Evolutionary conservation across 2,888 invertebrate species (phyloP).

Genomic region (Pyrrhosoma nymphula): DNA sequence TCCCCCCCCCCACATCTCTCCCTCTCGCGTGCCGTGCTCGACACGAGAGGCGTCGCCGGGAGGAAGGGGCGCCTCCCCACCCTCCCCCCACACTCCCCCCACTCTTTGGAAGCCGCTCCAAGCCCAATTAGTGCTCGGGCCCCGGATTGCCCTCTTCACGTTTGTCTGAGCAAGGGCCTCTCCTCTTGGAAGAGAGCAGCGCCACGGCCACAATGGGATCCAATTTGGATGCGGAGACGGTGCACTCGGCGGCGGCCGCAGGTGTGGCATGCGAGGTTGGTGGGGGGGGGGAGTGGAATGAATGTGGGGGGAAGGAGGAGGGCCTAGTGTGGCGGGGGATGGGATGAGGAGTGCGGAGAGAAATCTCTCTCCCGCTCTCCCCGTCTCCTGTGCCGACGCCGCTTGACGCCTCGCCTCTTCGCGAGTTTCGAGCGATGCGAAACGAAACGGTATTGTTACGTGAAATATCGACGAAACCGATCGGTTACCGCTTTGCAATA

Average conservation of each 20-base stretch:
- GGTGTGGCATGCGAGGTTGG: not conserved
- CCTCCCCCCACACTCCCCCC: no score
- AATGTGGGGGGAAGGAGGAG: no score
- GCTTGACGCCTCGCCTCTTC: no score
- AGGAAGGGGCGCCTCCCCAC: not conserved
- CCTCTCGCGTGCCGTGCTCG: not conserved
- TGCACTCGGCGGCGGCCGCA: conserved; percentile 31
- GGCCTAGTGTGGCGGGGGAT: no score
- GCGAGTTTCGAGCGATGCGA: no score
- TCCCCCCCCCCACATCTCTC: not conserved
- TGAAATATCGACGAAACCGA: no score
- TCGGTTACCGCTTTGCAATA: no score
- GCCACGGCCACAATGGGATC: conserved; percentile 53
- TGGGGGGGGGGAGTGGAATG: not conserved
- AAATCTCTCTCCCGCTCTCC: not conserved
- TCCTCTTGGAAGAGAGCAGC: conserved; percentile 46
- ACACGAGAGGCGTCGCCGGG: not conserved
- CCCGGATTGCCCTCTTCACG: conserved; percentile 57
- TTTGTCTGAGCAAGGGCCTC: not conserved
- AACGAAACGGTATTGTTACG: no score
- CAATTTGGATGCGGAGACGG: conserved; percentile 55
- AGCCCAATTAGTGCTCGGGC: conserved; percentile 54
- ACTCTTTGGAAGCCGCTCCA: not conserved
- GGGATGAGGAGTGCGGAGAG: not conserved
- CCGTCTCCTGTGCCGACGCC: no score